A percentile compares a stretch with the other conserved stretches of the same genome.
phyloP scores from a whole-genome alignment of 2,797 vertebrate genomes.

The Hypotaenidia okinawae region DNA sequence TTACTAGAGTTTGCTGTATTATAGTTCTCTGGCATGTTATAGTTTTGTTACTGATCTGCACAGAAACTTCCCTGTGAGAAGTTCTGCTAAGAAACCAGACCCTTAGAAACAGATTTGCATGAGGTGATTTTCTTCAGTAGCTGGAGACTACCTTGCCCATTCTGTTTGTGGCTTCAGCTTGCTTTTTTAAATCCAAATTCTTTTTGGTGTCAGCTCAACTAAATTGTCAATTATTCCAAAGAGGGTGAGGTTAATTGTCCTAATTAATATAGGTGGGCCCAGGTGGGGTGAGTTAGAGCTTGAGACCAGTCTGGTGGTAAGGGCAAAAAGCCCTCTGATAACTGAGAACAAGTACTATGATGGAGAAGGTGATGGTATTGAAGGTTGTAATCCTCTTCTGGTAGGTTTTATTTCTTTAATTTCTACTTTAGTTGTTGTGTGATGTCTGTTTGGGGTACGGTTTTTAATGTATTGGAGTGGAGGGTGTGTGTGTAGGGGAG shows the following conservation, averaged over 20 bases:
- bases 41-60: neutral
- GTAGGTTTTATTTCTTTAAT: neutral
- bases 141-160: neutral
- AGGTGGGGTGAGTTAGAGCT: neutral
- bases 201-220: neutral
- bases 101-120: neutral
- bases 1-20: neutral
- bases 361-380: neutral
- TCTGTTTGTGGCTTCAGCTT: neutral
- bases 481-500: neutral
- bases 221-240: neutral
- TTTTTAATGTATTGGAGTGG: neutral
- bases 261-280: slow-evolving; percentile 5
- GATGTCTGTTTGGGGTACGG: neutral
- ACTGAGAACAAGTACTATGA: neutral
- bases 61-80: neutral
- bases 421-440: neutral
- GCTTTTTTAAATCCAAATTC: neutral
- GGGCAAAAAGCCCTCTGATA: neutral
- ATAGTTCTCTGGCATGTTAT: neutral
- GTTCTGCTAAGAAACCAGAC: neutral
- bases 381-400: fast-evolving
- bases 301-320: neutral
- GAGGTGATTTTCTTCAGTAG: neutral
- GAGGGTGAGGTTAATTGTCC: neutral